A percentile compares a stretch with the other conserved stretches of the same genome.
Evolutionary conservation across 2,888 invertebrate genomes (phyloP).

Genomic region (Elysia crispata): DNA sequence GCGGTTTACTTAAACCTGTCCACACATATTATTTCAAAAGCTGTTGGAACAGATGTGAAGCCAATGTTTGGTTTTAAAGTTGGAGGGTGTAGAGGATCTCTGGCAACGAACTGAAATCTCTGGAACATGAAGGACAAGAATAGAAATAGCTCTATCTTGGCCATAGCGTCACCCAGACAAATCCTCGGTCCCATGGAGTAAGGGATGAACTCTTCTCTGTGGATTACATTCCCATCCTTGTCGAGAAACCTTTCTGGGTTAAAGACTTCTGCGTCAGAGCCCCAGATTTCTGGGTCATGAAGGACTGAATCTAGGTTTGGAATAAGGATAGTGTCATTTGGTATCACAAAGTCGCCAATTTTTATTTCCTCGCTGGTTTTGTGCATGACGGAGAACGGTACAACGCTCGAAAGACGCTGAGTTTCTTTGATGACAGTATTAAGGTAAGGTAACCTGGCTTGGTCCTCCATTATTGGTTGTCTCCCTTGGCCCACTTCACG

Average conservation of each 20-base stretch:
- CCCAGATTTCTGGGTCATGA: conserved; percentile 58
- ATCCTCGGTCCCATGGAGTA: conserved; percentile 53
- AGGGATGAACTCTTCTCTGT: conserved; percentile 51
- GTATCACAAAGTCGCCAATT: conserved; percentile 66
- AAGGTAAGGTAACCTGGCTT: background rate
- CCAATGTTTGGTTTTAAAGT: conserved; percentile 23
- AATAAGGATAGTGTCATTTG: conserved; percentile 59
- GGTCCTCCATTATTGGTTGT: conserved; percentile 53
- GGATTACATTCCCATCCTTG: conserved; percentile 46
- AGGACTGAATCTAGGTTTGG: conserved; percentile 63
- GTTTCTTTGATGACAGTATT: too few relatives aligned
- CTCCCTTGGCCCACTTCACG: conserved; percentile 70
- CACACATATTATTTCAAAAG: conserved; percentile 14
- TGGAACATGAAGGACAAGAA: conserved; percentile 39
- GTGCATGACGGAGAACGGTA: too few relatives aligned
- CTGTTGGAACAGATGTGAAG: conserved; percentile 3
- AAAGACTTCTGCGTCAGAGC: conserved; percentile 57
- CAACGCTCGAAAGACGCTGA: too few relatives aligned
- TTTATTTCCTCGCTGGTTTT: conserved; percentile 55
- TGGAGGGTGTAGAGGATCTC: conserved; percentile 23
- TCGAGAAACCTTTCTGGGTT: conserved; percentile 64
- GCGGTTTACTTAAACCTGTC: background rate
- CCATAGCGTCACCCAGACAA: conserved; percentile 41
- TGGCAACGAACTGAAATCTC: conserved; percentile 42
- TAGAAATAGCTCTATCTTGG: conserved; percentile 42